Percentiles rank a stretch among this genome's conserved stretches.
Evolutionary conservation across 92 coral and sea anemone species (phyloP).

Genomic region (Isaurus tuberculatus): DNA sequence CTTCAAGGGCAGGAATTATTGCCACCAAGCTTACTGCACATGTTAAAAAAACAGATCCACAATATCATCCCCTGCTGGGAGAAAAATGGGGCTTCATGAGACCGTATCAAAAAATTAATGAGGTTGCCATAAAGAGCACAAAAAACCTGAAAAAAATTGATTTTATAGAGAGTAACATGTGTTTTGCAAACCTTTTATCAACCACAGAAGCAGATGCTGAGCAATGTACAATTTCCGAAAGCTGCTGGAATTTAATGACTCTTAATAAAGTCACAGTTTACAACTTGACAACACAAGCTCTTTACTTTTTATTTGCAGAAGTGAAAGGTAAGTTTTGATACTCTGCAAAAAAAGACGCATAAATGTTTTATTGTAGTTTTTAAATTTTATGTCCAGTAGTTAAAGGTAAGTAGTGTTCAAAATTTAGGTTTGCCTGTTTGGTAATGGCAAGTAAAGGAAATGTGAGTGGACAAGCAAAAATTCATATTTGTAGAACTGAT

Average conservation of each 20-base stretch:
- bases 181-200: slow-evolving; percentile 39
- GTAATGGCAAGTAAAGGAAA: too few relatives aligned
- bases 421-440: too few relatives aligned
- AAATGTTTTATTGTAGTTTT: too few relatives aligned
- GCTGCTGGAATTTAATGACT: slow-evolving; percentile 27
- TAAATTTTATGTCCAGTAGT: too few relatives aligned
- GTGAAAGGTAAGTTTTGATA: slow-evolving; percentile 31
- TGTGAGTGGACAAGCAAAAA: too few relatives aligned
- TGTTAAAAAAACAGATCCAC: neutral
- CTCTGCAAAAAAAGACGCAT: too few relatives aligned
- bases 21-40: neutral
- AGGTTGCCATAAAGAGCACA: neutral
- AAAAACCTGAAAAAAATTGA: neutral
- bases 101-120: neutral
- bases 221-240: slow-evolving; percentile 21
- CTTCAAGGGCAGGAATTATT: slow-evolving; percentile 9
- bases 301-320: slow-evolving; percentile 23
- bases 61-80: slow-evolving; percentile 14
- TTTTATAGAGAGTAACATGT: neutral
- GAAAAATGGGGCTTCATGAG: slow-evolving; percentile 13
- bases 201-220: slow-evolving; percentile 27
- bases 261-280: neutral
- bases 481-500: too few relatives aligned
- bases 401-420: too few relatives aligned
- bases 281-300: slow-evolving; percentile 14